Conservation (phyloP, 2,888 invertebrate species). For the Gnatocerus cornutus region DNA sequence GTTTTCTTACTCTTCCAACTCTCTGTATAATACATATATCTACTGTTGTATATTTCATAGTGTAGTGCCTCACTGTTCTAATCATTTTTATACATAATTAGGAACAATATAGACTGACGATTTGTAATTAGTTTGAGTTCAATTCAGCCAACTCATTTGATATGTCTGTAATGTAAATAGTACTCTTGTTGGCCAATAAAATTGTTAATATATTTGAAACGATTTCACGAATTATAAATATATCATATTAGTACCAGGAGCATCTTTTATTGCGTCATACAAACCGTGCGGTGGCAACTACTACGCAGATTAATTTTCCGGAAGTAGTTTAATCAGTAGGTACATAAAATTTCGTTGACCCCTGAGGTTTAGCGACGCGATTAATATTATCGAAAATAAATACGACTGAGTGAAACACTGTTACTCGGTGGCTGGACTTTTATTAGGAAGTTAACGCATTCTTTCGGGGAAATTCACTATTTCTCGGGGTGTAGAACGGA, state of each 20-base stretch:
- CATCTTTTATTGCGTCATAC: not conserved
- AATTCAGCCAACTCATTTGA: conserved; percentile 44
- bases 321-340: conserved; percentile 3
- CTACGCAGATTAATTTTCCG: conserved; percentile 17
- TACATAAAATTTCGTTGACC: conserved; percentile 20
- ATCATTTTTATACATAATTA: conserved; percentile 54
- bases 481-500: too few relatives aligned
- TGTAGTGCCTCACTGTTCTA: conserved; percentile 54
- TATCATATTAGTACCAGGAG: conserved; percentile 31
- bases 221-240: conserved; percentile 49
- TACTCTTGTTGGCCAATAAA: conserved; percentile 50
- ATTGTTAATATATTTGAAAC: conserved; percentile 48
- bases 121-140: conserved; percentile 46
- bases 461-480: too few relatives aligned
- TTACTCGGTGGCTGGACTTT: too few relatives aligned
- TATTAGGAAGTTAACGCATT: too few relatives aligned
- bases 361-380: conserved; percentile 8
- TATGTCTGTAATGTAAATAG: conserved; percentile 47
- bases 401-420: not conserved
- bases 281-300: not conserved
- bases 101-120: conserved; percentile 55
- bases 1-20: conserved; percentile 46
- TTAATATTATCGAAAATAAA: conserved; percentile 9
- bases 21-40: conserved; percentile 15
- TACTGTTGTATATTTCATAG: conserved; percentile 46